Percentiles rank a stretch among this genome's conserved stretches.
Evolutionary conservation across 2,113 vertebrate species (phyloP).

Genomic region (Hydrolagus affinis): DNA sequence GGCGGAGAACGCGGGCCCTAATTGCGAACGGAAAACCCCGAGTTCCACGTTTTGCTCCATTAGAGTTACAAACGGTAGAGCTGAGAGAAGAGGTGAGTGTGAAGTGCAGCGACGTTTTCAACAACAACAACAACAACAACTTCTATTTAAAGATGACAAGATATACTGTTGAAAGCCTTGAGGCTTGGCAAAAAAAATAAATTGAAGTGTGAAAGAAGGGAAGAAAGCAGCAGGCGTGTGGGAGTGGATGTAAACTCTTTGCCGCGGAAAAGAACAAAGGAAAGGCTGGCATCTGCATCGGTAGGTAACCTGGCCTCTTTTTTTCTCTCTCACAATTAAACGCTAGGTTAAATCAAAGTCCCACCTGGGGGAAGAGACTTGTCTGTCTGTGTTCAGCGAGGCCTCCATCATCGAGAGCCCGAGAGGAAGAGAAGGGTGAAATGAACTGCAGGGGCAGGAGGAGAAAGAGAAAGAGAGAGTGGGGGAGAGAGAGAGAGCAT

Average conservation of each 20-base stretch:
- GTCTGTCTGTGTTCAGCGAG: not conserved
- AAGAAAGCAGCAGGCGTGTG: conserved; percentile 2
- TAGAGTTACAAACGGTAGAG: not conserved
- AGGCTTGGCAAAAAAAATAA: not conserved
- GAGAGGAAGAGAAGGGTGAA: not conserved
- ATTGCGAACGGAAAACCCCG: not conserved
- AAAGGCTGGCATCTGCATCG: not conserved
- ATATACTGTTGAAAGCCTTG: conserved; percentile 15
- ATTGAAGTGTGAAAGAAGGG: conserved; percentile 24
- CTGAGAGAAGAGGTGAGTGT: not conserved
- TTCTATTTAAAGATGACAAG: conserved; percentile 27
- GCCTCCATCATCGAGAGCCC: no score
- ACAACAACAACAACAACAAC: no score
- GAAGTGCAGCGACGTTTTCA: not conserved
- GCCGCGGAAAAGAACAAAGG: conserved; percentile 7
- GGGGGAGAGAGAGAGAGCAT: no score
- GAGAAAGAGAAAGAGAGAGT: conserved; percentile 12
- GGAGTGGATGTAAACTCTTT: not conserved
- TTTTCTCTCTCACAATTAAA: conserved; percentile 20
- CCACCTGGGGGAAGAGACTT: not conserved
- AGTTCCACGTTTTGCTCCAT: conserved; percentile 8
- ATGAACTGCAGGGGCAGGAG: not conserved
- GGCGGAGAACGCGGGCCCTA: no score
- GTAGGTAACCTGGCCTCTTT: conserved; percentile 1
- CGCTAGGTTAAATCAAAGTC: not conserved